Evolutionary conservation across 2,113 vertebrate species (phyloP).

Genomic region (Ornithorhynchus anatinus): DNA sequence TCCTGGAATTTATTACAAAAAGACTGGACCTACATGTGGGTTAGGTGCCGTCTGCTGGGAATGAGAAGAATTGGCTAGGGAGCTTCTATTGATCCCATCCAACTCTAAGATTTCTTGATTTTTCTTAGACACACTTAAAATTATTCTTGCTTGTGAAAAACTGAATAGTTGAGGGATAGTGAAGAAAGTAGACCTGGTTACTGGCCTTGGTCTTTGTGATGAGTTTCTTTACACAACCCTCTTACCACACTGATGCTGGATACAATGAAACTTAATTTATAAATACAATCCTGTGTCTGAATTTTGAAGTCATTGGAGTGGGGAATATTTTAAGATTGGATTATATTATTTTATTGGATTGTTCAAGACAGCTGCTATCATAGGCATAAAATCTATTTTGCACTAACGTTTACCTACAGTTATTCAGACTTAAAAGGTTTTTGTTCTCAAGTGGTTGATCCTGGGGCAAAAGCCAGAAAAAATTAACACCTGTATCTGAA

Average conservation of each 20-base stretch:
- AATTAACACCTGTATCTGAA: slow-evolving; percentile 69
- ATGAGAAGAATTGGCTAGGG: too few relatives aligned
- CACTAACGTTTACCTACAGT: slow-evolving; percentile 41
- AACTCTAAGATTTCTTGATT: too few relatives aligned
- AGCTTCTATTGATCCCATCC: too few relatives aligned
- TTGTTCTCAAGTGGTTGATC: slow-evolving; percentile 53
- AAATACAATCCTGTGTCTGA: not conserved
- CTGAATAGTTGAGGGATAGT: too few relatives aligned
- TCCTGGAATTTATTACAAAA: too few relatives aligned
- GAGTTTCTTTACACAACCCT: not conserved
- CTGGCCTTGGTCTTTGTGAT: too few relatives aligned
- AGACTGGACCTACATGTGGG: too few relatives aligned
- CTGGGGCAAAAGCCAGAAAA: slow-evolving; percentile 49
- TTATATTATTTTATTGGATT: slow-evolving; percentile 5
- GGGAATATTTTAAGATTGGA: not conserved
- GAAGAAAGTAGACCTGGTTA: too few relatives aligned
- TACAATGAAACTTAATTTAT: not conserved
- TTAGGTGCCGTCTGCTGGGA: too few relatives aligned
- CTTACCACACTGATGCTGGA: not conserved
- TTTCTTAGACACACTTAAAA: too few relatives aligned
- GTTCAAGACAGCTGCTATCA: slow-evolving; percentile 26
- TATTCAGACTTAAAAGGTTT: slow-evolving; percentile 60
- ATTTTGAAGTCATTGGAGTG: not conserved
- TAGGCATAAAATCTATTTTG: slow-evolving; percentile 28
- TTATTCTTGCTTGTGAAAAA: too few relatives aligned